These are phyloP conservation scores for Scomberomorus guttatus DNA, from an alignment of 2,797 vertebrate genomes.

Conservation along the genomic window DNA sequence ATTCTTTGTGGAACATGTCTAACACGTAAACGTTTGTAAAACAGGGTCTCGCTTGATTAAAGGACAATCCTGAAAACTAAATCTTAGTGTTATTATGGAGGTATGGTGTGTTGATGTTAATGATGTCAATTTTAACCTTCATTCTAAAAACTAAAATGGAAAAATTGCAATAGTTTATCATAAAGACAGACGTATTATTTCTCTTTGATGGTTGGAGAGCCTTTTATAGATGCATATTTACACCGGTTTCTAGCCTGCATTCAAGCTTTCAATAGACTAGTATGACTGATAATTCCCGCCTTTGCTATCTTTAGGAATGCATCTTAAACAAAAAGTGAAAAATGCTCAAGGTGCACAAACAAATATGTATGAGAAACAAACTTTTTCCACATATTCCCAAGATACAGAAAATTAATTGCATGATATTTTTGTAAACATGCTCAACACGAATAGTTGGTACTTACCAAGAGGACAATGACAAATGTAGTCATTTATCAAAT, in stretches of 20 bases:
- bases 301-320: constrained; percentile 25
- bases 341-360: constrained; percentile 36
- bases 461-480: constrained; percentile 87
- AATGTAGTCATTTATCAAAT: constrained; percentile 83
- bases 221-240: not conserved
- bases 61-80: constrained; percentile 7
- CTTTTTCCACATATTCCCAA: constrained; percentile 36
- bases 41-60: constrained; percentile 28
- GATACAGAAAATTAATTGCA: constrained; percentile 52
- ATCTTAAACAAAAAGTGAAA: constrained; percentile 33
- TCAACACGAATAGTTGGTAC: constrained; percentile 60
- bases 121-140: not conserved
- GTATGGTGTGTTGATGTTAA: not conserved
- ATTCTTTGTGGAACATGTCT: constrained; percentile 33
- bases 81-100: not conserved
- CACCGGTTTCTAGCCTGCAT: constrained; percentile 4
- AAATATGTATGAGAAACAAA: constrained; percentile 28
- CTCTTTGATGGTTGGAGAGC: not conserved
- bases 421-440: constrained; percentile 70
- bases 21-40: constrained; percentile 26
- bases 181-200: constrained; percentile 11
- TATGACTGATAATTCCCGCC: constrained; percentile 12
- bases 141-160: not conserved
- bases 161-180: not conserved
- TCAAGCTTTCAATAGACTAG: constrained; percentile 15